These are phyloP conservation scores for Scaptomyza reducta DNA, from an alignment of 2,888 invertebrate species.

Conservation along the genomic window DNA sequence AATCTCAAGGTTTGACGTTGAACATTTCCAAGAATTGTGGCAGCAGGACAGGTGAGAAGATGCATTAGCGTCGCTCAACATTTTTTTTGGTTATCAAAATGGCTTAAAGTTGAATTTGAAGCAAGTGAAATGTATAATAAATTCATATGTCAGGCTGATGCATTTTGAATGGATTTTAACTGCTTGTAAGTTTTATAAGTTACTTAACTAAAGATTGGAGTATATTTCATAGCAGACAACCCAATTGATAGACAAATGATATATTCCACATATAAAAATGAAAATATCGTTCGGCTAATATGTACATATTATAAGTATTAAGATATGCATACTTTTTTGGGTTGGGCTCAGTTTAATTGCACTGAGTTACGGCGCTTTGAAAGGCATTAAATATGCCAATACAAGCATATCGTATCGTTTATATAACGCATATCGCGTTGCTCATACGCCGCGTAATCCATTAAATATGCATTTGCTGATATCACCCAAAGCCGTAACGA, in stretches of 20 bases:
- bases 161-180: not conserved
- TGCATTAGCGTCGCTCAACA: not conserved
- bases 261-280: not conserved
- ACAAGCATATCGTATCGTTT: constrained; percentile 37
- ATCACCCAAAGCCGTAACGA: constrained; percentile 74
- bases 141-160: not conserved
- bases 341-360: constrained; percentile 8
- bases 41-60: constrained; percentile 21
- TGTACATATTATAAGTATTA: not conserved
- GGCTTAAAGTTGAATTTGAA: constrained; percentile 11
- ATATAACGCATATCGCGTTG: constrained; percentile 45
- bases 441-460: constrained; percentile 72
- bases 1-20: constrained; percentile 17
- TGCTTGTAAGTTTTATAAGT: not conserved
- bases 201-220: not conserved
- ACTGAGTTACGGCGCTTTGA: constrained; percentile 42
- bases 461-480: constrained; percentile 78
- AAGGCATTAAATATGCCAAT: constrained; percentile 30
- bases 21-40: constrained; percentile 15
- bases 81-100: constrained; percentile 16
- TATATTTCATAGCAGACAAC: no score
- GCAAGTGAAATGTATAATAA: not conserved
- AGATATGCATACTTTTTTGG: constrained; percentile 4
- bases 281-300: not conserved
- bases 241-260: no score